Evolutionary conservation across 2,113 vertebrate species (phyloP).

Genomic region (Anguilla rostrata): DNA sequence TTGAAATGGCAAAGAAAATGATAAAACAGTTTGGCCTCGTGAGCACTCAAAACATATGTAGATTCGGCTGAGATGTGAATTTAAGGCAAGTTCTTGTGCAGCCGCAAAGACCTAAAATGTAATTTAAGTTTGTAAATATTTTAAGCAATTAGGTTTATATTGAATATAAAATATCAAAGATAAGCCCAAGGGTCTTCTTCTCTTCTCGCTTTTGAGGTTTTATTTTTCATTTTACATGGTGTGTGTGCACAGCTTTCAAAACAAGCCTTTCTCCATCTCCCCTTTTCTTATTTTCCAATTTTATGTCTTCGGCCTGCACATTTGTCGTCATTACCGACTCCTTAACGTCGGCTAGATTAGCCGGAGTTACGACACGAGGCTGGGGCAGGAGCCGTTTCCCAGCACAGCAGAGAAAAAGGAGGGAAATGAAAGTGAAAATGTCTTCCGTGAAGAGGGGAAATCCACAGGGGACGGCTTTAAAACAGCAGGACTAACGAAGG

Average conservation of each 20-base stretch:
- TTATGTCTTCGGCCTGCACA: not conserved
- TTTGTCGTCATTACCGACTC: constrained; percentile 20
- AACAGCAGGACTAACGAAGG: constrained; percentile 82
- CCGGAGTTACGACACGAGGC: constrained; percentile 28
- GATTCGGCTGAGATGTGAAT: constrained; percentile 44
- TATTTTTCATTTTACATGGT: constrained; percentile 4
- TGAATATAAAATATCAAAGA: constrained; percentile 55
- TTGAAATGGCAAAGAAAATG: constrained; percentile 30
- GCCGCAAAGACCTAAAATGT: constrained; percentile 46
- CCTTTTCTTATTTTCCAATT: not conserved
- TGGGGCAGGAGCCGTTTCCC: constrained; percentile 52
- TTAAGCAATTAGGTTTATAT: constrained; percentile 39
- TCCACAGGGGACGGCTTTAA: constrained; percentile 73
- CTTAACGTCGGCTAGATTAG: constrained; percentile 42
- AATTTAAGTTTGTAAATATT: constrained; percentile 46
- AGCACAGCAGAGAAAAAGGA: constrained; percentile 40
- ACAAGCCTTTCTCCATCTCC: not conserved
- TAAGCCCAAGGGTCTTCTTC: constrained; percentile 40
- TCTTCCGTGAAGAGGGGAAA: constrained; percentile 73
- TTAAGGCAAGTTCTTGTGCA: constrained; percentile 44
- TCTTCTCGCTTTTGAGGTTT: not conserved
- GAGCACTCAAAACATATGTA: constrained; percentile 41
- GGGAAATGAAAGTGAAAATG: constrained; percentile 68
- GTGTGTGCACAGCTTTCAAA: not conserved
- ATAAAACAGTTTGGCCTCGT: constrained; percentile 26